phyloP scores from a whole-genome alignment of 1,140 invertebrate genomes.

The Drosophila punjabiensis region DNA sequence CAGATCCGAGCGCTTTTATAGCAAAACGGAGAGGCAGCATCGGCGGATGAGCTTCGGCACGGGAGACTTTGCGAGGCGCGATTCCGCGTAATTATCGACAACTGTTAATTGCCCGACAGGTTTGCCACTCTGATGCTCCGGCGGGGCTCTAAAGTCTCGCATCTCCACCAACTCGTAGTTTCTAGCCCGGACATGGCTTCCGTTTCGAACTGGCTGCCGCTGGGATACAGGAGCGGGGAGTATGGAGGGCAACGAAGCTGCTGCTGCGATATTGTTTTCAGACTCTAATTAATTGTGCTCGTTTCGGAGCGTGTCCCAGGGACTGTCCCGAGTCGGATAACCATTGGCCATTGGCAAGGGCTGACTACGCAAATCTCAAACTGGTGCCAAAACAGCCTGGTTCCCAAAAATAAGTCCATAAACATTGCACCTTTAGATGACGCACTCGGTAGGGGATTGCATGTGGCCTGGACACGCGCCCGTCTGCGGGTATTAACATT shows the following conservation, averaged over 20 bases:
- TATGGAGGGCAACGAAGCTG: neutral
- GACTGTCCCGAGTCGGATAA: conserved; percentile 27
- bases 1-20: conserved; percentile 71
- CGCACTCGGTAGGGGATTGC: conserved; percentile 55
- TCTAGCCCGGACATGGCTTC: conserved; percentile 55
- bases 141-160: conserved; percentile 11
- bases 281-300: conserved; percentile 84
- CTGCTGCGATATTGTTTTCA: conserved; percentile 66
- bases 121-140: conserved; percentile 51
- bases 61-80: conserved; percentile 48
- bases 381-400: conserved; percentile 31
- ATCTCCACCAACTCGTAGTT: conserved; percentile 23
- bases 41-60: conserved; percentile 29
- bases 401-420: conserved; percentile 65
- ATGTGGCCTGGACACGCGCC: conserved; percentile 61
- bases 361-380: conserved; percentile 72
- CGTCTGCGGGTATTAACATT: conserved; percentile 33
- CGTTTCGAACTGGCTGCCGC: conserved; percentile 23
- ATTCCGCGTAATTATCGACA: conserved; percentile 80
- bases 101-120: conserved; percentile 79
- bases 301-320: conserved; percentile 68
- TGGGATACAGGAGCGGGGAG: neutral
- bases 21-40: conserved; percentile 8
- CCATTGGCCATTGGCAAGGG: conserved; percentile 13
- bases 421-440: conserved; percentile 63